phyloP scores from a whole-genome alignment of 2,797 vertebrate species.

The Pseudocheirus occidentalis region DNA sequence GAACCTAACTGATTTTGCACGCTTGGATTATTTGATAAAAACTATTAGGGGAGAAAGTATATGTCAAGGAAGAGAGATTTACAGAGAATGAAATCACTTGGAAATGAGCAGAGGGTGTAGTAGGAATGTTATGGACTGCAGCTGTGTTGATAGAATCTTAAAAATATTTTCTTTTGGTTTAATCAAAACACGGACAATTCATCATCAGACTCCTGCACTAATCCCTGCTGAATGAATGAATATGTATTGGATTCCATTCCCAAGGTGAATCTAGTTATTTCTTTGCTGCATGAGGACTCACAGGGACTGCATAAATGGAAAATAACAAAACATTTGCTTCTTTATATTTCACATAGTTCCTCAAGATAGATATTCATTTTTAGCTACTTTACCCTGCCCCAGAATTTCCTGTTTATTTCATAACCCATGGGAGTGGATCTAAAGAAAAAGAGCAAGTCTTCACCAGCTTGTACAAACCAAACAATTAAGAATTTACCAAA shows the following conservation, averaged over 20 bases:
- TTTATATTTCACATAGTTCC: neutral
- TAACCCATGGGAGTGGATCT: neutral
- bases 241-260: slow-evolving; percentile 11
- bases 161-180: slow-evolving; percentile 65
- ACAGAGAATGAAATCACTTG: slow-evolving; percentile 43
- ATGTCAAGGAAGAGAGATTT: slow-evolving; percentile 25
- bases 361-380: neutral
- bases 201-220: slow-evolving; percentile 29
- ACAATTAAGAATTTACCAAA: neutral
- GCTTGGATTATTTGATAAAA: slow-evolving; percentile 24
- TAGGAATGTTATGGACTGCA: slow-evolving; percentile 63
- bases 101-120: slow-evolving; percentile 30
- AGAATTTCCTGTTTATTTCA: neutral
- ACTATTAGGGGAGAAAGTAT: slow-evolving; percentile 36
- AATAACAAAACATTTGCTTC: neutral
- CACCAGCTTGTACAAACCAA: neutral
- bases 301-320: slow-evolving; percentile 25
- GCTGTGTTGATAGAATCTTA: slow-evolving; percentile 51
- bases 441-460: neutral
- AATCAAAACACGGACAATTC: slow-evolving; percentile 43
- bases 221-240: slow-evolving; percentile 32
- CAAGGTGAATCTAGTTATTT: slow-evolving; percentile 38
- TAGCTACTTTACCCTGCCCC: neutral
- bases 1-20: neutral
- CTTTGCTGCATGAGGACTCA: neutral